Percentiles rank a stretch among this genome's conserved stretches.
Conservation (phyloP, 2,888 invertebrate genomes). For the Epicampocera succincta region DNA sequence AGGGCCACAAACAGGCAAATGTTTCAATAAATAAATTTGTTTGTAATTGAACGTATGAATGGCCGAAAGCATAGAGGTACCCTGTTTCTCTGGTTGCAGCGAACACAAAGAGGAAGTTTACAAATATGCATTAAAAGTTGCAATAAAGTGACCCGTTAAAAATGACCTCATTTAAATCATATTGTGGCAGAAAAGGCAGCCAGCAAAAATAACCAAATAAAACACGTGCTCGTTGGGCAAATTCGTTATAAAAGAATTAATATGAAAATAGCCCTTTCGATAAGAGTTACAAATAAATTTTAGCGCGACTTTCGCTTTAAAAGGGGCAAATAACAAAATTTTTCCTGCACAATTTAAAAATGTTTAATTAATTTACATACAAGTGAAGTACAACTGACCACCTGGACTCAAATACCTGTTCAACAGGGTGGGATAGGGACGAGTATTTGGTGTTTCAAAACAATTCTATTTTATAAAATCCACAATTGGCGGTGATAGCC, state of each 20-base stretch:
- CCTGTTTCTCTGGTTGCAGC: constrained; percentile 27
- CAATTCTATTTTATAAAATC: too few species aligned
- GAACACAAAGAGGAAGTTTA: constrained; percentile 55
- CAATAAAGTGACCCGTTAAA: constrained; percentile 61
- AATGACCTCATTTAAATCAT: constrained; percentile 60
- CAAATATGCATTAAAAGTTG: constrained; percentile 42
- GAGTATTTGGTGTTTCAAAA: too few species aligned
- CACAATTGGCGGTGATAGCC: too few species aligned
- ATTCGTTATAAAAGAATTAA: not conserved
- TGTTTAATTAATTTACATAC: too few species aligned
- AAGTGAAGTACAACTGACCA: too few species aligned
- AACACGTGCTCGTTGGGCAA: constrained; percentile 55
- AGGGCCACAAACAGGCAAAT: constrained; percentile 49
- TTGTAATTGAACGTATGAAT: constrained; percentile 16
- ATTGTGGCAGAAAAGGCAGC: not conserved
- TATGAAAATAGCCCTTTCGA: not conserved
- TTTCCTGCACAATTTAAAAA: too few species aligned
- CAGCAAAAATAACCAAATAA: not conserved
- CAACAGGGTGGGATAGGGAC: too few species aligned
- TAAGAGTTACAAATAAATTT: constrained; percentile 18
- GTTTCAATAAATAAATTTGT: constrained; percentile 20
- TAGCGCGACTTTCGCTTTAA: too few species aligned
- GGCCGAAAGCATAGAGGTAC: not conserved
- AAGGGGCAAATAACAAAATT: too few species aligned
- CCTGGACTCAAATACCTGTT: too few species aligned